phyloP scores from a whole-genome alignment of 2,888 invertebrate genomes.

The Dolichomitus sp. region DNA sequence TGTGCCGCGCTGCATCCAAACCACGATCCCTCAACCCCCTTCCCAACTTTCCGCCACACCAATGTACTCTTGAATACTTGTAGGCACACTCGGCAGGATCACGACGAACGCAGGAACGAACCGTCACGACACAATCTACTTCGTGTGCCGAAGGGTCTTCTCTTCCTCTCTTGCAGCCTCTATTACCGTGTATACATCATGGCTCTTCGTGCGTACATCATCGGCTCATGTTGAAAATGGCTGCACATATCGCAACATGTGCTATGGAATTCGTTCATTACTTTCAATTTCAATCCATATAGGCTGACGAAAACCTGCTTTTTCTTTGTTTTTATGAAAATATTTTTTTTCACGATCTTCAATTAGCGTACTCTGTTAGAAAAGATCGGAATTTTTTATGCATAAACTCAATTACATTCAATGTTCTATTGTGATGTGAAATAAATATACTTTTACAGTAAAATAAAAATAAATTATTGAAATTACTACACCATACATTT shows the following conservation, averaged over 20 bases:
- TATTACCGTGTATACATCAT: conserved; percentile 14
- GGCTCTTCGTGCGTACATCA: conserved; percentile 3
- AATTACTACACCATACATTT: no score
- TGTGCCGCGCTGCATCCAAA: conserved; percentile 33
- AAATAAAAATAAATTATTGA: no score
- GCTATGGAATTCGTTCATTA: not conserved
- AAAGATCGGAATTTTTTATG: no score
- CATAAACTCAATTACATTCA: no score
- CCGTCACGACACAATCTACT: conserved; percentile 27
- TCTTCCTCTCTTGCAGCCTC: not conserved
- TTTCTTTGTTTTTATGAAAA: not conserved
- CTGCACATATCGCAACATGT: not conserved
- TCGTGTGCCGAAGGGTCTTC: conserved; percentile 15
- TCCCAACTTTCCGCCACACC: conserved; percentile 10
- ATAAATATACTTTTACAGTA: no score
- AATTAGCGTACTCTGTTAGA: no score
- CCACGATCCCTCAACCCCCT: conserved; percentile 4
- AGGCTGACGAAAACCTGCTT: not conserved
- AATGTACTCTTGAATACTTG: conserved; percentile 18
- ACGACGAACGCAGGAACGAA: conserved; percentile 12
- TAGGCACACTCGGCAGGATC: conserved; percentile 3
- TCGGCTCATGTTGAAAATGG: not conserved
- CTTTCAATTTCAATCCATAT: not conserved
- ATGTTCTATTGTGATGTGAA: no score
- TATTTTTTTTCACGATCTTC: not conserved